phyloP scores from a whole-genome alignment of 23 tunicate species.

The Trididemnum miniatum region DNA sequence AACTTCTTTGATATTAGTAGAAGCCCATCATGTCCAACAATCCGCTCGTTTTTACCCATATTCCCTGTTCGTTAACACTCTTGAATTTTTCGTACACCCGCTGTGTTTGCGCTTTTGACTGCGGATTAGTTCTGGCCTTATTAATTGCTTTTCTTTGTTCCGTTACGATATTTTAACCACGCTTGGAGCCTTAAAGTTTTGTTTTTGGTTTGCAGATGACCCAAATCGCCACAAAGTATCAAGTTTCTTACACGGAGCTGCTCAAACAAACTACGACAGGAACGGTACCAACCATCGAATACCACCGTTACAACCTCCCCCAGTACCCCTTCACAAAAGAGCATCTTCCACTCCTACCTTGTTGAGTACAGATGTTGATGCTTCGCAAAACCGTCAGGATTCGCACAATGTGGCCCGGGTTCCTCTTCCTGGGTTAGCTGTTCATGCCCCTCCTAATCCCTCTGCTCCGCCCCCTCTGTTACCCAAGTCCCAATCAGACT shows the following conservation, averaged over 20 bases:
- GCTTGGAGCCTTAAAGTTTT: no score
- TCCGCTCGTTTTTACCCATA: no score
- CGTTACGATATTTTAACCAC: no score
- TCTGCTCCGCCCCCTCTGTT: not conserved
- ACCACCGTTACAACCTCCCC: not conserved
- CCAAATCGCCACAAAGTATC: not conserved
- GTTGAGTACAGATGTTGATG: not conserved
- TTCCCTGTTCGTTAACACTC: no score
- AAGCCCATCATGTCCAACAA: no score
- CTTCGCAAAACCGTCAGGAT: not conserved
- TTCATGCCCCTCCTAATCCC: not conserved
- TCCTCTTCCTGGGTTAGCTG: not conserved
- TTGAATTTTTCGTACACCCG: no score
- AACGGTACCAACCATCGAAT: not conserved
- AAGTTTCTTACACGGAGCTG: conserved; percentile 3
- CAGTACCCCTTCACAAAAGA: not conserved
- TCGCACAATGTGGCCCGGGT: not conserved
- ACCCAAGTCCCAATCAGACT: not conserved
- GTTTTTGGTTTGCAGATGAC: no score
- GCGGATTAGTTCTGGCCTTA: no score
- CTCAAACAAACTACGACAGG: not conserved
- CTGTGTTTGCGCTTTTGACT: no score
- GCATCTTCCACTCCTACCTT: not conserved
- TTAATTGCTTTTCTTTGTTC: no score
- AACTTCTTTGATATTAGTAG: no score